These are phyloP conservation scores for Rhabdomys pumilio DNA, from an alignment of 2,797 vertebrate species.

Conservation along the genomic window DNA sequence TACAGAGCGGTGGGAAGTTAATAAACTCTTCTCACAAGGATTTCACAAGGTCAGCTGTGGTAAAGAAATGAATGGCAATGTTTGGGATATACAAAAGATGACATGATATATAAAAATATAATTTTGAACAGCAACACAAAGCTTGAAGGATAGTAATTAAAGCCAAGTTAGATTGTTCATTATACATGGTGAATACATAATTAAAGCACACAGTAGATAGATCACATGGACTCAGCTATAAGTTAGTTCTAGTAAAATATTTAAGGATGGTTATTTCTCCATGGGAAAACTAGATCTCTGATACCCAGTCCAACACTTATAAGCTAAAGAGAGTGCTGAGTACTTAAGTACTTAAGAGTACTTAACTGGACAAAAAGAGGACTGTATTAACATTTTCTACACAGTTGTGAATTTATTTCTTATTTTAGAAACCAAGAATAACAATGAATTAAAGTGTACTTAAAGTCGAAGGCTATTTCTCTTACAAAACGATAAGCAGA, in stretches of 20 bases:
- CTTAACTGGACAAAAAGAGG: background rate
- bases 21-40: constrained; percentile 26
- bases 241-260: background rate
- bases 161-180: background rate
- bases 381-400: background rate
- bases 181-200: background rate
- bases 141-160: background rate
- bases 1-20: background rate
- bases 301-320: background rate
- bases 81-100: background rate
- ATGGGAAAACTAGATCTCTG: background rate
- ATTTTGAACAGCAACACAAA: constrained; percentile 33
- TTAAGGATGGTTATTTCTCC: background rate
- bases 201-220: background rate
- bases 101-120: background rate
- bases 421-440: constrained; percentile 50
- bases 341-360: background rate
- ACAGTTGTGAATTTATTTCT: background rate
- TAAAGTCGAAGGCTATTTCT: background rate
- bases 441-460: background rate
- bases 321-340: background rate
- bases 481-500: background rate
- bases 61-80: background rate
- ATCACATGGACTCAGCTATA: background rate
- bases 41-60: background rate